These are phyloP conservation scores for Pentamera pediparva DNA, from an alignment of 53 echinoderm and acorn worm species.

Conservation along the genomic window DNA sequence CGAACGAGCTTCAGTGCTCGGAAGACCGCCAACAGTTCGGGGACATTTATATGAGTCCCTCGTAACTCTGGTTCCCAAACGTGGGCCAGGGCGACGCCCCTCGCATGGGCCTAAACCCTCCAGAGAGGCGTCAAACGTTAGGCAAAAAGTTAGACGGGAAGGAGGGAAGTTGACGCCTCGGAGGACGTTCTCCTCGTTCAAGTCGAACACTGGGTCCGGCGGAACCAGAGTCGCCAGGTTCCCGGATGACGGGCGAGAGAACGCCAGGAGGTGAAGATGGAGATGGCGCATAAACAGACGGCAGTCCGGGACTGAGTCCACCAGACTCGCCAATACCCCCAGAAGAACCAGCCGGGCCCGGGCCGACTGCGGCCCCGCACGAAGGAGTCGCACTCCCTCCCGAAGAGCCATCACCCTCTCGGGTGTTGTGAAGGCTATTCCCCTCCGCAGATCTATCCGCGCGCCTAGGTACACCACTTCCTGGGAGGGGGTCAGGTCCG, in stretches of 20 bases:
- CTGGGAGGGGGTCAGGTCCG: no score
- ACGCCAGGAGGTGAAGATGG: neutral
- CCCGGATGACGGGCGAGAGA: neutral
- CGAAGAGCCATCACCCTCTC: no score
- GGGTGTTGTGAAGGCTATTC: no score
- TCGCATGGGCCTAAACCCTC: neutral
- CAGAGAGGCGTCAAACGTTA: neutral
- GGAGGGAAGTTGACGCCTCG: neutral
- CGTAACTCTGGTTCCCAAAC: neutral
- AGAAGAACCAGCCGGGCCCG: no score
- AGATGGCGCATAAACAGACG: no score
- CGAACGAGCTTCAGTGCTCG: neutral
- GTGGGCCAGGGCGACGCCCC: neutral
- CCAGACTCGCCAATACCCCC: no score
- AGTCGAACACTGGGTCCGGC: neutral
- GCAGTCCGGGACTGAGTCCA: no score
- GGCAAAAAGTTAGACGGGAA: neutral
- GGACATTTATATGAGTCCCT: neutral
- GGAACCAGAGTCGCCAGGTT: neutral
- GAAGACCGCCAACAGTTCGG: neutral
- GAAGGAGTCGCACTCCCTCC: no score
- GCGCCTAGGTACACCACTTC: no score
- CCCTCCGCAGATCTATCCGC: no score
- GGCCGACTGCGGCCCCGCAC: no score
- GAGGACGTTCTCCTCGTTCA: neutral